These are phyloP conservation scores for Volucella zonaria DNA, from an alignment of 2,888 invertebrate genomes.

Conservation along the genomic window DNA sequence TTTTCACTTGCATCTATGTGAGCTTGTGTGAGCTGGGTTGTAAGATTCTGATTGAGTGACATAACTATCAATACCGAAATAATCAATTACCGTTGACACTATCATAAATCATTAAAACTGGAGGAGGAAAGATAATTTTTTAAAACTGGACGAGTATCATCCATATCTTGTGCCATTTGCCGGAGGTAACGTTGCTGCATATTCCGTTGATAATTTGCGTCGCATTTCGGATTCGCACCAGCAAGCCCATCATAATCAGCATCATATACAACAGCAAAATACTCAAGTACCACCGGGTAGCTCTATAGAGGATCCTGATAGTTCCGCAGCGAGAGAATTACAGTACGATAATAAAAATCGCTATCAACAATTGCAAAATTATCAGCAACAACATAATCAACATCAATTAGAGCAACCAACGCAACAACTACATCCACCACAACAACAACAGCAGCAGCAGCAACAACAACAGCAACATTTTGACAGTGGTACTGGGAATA, in stretches of 20 bases:
- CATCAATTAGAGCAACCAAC: constrained; percentile 35
- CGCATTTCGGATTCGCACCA: constrained; percentile 48
- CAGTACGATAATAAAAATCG: constrained; percentile 55
- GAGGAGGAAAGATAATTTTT: constrained; percentile 40
- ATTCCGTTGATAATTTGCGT: constrained; percentile 66
- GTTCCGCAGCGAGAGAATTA: constrained; percentile 20
- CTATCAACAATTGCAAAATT: constrained; percentile 56
- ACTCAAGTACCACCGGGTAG: constrained; percentile 43
- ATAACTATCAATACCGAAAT: not conserved
- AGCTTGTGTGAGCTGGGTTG: not conserved
- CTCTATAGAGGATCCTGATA: constrained; percentile 38
- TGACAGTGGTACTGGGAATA: constrained; percentile 48
- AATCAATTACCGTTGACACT: no score
- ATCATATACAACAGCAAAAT: constrained; percentile 36
- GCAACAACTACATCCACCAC: constrained; percentile 29
- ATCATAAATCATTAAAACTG: not conserved
- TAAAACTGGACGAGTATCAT: constrained; percentile 70
- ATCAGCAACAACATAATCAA: constrained; percentile 45
- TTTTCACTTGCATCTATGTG: not conserved
- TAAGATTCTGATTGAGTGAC: not conserved
- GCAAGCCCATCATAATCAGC: constrained; percentile 24
- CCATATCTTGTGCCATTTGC: constrained; percentile 69
- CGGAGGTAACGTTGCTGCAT: constrained; percentile 70
- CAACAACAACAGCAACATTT: constrained; percentile 72
- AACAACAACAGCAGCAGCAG: constrained; percentile 71